These are phyloP conservation scores for Nomada fabriciana DNA, from an alignment of 2,888 invertebrate genomes.

Conservation along the genomic window DNA sequence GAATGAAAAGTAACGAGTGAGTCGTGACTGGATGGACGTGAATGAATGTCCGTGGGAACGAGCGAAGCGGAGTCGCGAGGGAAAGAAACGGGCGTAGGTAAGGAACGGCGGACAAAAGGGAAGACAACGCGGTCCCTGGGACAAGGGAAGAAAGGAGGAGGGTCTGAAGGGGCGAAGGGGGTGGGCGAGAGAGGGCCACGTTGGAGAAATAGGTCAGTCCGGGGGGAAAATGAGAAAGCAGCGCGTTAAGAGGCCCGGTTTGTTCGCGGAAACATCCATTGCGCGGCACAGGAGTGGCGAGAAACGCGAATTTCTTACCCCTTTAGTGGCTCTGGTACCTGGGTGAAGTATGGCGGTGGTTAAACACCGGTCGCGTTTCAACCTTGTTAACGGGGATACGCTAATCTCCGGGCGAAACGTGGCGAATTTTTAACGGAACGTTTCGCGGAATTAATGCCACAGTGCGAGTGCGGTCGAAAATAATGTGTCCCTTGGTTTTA, in stretches of 20 bases:
- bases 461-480: not conserved
- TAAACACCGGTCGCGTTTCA: conserved; percentile 13
- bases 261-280: conserved; percentile 30
- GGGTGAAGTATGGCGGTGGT: not conserved
- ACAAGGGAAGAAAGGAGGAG: not conserved
- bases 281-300: not conserved
- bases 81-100: conserved; percentile 36
- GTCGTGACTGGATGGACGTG: conserved; percentile 65
- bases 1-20: conserved; percentile 69
- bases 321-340: not conserved
- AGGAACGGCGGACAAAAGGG: conserved; percentile 37
- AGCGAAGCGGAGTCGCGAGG: conserved; percentile 39
- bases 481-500: no score
- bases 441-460: not conserved
- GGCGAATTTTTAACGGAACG: not conserved
- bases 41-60: conserved; percentile 60
- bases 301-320: conserved; percentile 18
- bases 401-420: not conserved
- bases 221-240: not conserved
- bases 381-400: not conserved
- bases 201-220: conserved; percentile 33
- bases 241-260: conserved; percentile 37
- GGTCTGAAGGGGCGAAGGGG: not conserved
- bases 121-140: conserved; percentile 24
- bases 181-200: conserved; percentile 1